These are phyloP conservation scores for Istiophorus platypterus DNA, from an alignment of 2,113 vertebrate genomes.

Conservation along the genomic window DNA sequence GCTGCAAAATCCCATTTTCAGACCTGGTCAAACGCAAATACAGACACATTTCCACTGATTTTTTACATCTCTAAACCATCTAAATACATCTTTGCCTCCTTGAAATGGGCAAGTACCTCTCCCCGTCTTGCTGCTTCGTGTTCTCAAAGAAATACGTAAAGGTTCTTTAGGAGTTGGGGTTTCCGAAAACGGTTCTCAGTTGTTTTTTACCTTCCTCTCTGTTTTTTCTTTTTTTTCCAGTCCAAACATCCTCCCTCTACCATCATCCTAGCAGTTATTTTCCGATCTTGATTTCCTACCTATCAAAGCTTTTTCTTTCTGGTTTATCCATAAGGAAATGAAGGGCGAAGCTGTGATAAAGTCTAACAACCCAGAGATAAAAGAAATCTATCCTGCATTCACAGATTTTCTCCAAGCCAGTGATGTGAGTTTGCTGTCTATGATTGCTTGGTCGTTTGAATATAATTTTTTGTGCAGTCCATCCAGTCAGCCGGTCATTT, in stretches of 20 bases:
- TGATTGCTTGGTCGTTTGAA: neutral
- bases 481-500: too few species aligned
- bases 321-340: conserved; percentile 3
- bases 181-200: too few species aligned
- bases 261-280: neutral
- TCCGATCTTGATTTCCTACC: neutral
- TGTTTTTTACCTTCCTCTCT: neutral
- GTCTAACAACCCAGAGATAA: neutral
- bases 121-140: neutral
- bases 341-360: conserved; percentile 6
- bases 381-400: neutral
- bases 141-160: neutral
- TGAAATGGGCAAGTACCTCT: neutral
- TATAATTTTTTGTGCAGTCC: neutral
- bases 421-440: neutral
- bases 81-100: neutral
- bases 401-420: neutral
- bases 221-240: neutral
- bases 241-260: neutral
- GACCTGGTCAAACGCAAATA: too few species aligned
- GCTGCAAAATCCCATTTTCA: neutral
- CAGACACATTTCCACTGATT: too few species aligned
- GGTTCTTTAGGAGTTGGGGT: neutral
- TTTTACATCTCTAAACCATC: too few species aligned
- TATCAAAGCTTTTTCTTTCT: neutral